Percentiles rank a stretch among this genome's conserved stretches.
Conservation (phyloP, 2,113 vertebrate species). For the Macaca nemestrina region DNA sequence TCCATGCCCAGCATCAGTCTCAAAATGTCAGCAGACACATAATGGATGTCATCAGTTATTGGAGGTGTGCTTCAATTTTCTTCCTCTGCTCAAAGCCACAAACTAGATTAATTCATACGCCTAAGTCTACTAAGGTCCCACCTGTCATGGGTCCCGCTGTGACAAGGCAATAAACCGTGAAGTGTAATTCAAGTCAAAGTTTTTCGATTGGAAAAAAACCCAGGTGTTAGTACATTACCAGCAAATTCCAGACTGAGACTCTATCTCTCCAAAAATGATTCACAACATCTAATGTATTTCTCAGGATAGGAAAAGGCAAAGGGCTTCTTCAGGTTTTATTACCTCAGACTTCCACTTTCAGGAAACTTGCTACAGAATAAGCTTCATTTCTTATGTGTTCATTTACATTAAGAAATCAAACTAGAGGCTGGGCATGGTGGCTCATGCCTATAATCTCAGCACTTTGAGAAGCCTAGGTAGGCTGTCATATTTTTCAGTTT, state of each 20-base stretch:
- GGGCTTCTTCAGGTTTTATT: not conserved
- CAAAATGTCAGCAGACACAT: not conserved
- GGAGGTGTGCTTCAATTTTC: not conserved
- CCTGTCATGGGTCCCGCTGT: not conserved
- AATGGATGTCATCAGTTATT: not conserved
- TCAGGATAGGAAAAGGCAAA: not conserved
- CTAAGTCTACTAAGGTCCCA: not conserved
- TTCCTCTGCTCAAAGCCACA: not conserved
- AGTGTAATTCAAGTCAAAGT: not conserved
- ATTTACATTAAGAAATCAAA: not conserved
- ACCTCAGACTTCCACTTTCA: not conserved
- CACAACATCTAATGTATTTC: not conserved
- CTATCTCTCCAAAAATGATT: not conserved
- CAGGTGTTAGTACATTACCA: not conserved
- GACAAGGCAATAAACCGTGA: not conserved
- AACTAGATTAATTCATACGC: not conserved
- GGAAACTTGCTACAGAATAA: not conserved
- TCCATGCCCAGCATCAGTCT: not conserved
- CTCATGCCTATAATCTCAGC: too few species aligned
- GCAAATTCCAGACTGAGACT: not conserved
- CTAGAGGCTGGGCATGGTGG: not conserved
- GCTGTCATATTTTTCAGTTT: not conserved
- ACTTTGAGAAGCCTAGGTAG: too few species aligned
- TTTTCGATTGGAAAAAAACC: not conserved
- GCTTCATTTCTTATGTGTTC: not conserved